Evolutionary conservation across 2,888 invertebrate species (phyloP).

Genomic region (Petrophora chlorosata): DNA sequence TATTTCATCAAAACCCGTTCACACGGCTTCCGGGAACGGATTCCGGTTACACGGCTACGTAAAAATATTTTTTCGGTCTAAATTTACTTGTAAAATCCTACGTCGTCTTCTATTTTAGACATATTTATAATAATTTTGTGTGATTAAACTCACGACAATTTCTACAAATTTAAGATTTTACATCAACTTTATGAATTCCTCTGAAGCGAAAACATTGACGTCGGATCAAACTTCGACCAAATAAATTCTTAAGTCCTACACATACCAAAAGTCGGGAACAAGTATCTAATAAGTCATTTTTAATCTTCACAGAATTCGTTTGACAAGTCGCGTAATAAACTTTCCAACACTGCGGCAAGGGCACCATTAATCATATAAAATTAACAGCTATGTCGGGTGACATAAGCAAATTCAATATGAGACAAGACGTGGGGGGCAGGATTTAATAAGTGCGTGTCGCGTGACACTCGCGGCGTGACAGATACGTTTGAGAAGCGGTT

Average conservation of each 20-base stretch:
- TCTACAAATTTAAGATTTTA: too few relatives aligned
- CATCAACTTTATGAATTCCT: not conserved
- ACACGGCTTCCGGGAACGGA: too few relatives aligned
- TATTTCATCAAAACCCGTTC: too few relatives aligned
- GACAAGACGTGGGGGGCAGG: constrained; percentile 21
- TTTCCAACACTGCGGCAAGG: too few relatives aligned
- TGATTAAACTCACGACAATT: too few relatives aligned
- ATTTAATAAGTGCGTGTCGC: constrained; percentile 37
- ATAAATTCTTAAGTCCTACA: not conserved
- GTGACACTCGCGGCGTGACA: constrained; percentile 1
- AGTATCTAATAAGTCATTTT: not conserved
- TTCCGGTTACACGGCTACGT: too few relatives aligned
- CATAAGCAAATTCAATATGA: constrained; percentile 34
- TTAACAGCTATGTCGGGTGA: constrained; percentile 28
- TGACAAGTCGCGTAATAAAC: constrained; percentile 18
- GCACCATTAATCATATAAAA: constrained; percentile 32
- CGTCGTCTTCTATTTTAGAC: too few relatives aligned
- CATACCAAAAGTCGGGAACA: not conserved
- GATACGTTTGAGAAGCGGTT: constrained; percentile 23
- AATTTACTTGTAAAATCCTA: too few relatives aligned
- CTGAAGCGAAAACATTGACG: not conserved
- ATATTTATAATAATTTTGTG: too few relatives aligned
- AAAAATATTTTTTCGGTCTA: too few relatives aligned
- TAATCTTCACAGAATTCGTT: not conserved
- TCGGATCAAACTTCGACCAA: not conserved